Base-by-base conservation (phyloP, 2,888 invertebrate species). In the Craniophora ligustri region DNA sequence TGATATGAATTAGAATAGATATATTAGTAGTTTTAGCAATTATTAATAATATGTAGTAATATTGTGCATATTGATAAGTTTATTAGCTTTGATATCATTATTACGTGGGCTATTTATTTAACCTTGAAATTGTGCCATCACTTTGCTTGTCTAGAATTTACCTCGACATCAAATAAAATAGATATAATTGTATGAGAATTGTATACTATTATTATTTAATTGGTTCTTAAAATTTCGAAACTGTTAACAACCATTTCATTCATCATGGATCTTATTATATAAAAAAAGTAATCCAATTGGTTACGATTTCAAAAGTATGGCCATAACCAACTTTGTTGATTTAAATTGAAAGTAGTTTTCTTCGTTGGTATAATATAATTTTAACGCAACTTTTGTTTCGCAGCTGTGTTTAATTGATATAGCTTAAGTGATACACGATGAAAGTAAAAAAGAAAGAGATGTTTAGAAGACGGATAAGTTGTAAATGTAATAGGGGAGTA, bases 251-350 rank as follows among this genome's bases (percentile, higher is more conserved):
- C 48, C 31, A 34, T 31, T 61, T 15, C 26, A 23, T 62, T 46
- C 5, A 30, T 31, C 57, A 40, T 51, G 65, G 61, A 48, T 47
- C 54, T 54, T 36, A 50, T 70, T 69, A 51, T 31, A 55, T 57
- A 58, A 68, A 45, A 44, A 58, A 68, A 45, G 40, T 48, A 49
- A 40, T 36, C 10, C 34, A 39, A 56, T 56, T 58, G 28, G 50
- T 62, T 48, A 53, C 44, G 53, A 42, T 54, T 47, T 62, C 62
- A 16, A 31, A 32, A 19, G 3, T 13, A 21, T 23, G 16, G 34
- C 32, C 23, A 42, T 54, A 46, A 30, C 45, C 18, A 30, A 41
- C 31, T 45, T 36, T 38, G 14, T 46, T 46, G 35, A 32, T 36
- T 56, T 34, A 48, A 42, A 30, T 54, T 19, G 38, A 40, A 64